Conservation (phyloP, 1,140 invertebrate genomes). For the Matsumurasca onukii region DNA sequence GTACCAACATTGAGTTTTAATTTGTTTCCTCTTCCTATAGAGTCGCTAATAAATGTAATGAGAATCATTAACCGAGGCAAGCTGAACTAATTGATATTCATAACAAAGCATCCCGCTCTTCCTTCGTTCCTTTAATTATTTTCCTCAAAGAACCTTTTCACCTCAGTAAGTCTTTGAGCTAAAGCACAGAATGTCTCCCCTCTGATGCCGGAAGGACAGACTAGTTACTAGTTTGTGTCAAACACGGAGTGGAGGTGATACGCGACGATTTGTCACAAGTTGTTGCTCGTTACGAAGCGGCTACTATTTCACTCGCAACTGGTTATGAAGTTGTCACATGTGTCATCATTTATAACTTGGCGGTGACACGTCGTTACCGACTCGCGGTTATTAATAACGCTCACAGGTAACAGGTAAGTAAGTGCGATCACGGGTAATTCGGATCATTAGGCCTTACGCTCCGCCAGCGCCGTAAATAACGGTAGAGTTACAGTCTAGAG, state of each 20-base stretch:
- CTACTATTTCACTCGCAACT: slow-evolving; percentile 15
- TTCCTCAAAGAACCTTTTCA: too few relatives aligned
- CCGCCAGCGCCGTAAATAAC: slow-evolving; percentile 8
- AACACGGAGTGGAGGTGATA: neutral
- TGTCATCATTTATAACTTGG: slow-evolving; percentile 17
- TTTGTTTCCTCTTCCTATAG: too few relatives aligned
- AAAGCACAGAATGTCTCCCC: too few relatives aligned
- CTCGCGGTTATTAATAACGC: slow-evolving; percentile 8
- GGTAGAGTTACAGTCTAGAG: slow-evolving; percentile 22
- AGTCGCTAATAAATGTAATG: too few relatives aligned
- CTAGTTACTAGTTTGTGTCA: too few relatives aligned
- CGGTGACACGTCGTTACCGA: slow-evolving; percentile 11
- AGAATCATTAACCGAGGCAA: too few relatives aligned
- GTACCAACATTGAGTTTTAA: too few relatives aligned
- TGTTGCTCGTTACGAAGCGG: slow-evolving; percentile 3
- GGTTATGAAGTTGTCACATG: slow-evolving; percentile 20
- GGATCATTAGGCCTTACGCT: slow-evolving; percentile 15
- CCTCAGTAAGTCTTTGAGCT: too few relatives aligned
- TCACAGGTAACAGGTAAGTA: neutral
- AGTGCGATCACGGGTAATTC: slow-evolving; percentile 2
- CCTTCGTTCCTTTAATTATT: too few relatives aligned
- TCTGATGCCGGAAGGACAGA: too few relatives aligned
- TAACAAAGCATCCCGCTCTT: too few relatives aligned
- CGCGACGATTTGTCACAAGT: slow-evolving; percentile 7
- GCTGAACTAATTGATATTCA: too few relatives aligned